Conservation (phyloP, 2,888 invertebrate species). For the Ethmia dodecea region DNA sequence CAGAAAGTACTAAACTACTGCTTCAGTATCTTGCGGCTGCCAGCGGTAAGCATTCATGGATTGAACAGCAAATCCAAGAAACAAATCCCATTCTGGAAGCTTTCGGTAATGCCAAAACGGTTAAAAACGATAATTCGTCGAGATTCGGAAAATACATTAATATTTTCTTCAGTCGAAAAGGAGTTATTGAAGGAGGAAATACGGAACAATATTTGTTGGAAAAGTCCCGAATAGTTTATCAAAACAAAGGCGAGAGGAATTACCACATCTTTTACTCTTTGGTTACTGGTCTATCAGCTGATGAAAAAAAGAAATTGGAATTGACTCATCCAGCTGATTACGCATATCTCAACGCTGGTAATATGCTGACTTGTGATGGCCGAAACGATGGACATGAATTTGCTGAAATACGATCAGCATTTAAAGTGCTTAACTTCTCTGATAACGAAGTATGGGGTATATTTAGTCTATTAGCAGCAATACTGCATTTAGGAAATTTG, state of each 20-base stretch:
- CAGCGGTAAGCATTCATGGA: slow-evolving; percentile 97
- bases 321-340: slow-evolving; percentile 86
- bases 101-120: slow-evolving; percentile 97
- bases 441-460: slow-evolving; percentile 92
- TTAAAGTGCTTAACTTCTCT: slow-evolving; percentile 92
- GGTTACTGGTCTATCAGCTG: slow-evolving; percentile 86
- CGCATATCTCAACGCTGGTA: slow-evolving; percentile 89
- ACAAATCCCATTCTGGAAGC: slow-evolving; percentile 98
- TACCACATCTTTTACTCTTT: slow-evolving; percentile 97
- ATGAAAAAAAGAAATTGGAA: slow-evolving; percentile 88
- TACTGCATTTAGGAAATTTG: slow-evolving; percentile 95
- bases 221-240: slow-evolving; percentile 94
- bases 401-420: slow-evolving; percentile 92
- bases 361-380: slow-evolving; percentile 86
- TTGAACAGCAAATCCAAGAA: slow-evolving; percentile 97
- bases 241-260: slow-evolving; percentile 93
- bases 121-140: slow-evolving; percentile 96
- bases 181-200: slow-evolving; percentile 93
- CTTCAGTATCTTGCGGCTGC: slow-evolving; percentile 95
- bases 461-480: slow-evolving; percentile 88
- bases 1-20: slow-evolving; percentile 96
- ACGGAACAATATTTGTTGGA: slow-evolving; percentile 97
- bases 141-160: slow-evolving; percentile 97
- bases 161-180: slow-evolving; percentile 89
- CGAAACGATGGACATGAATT: slow-evolving; percentile 92